A percentile compares a stretch with the other conserved stretches of the same genome.
Evolutionary conservation across 2,113 vertebrate genomes (phyloP).

Genomic region (Macheiramphus alcinus): DNA sequence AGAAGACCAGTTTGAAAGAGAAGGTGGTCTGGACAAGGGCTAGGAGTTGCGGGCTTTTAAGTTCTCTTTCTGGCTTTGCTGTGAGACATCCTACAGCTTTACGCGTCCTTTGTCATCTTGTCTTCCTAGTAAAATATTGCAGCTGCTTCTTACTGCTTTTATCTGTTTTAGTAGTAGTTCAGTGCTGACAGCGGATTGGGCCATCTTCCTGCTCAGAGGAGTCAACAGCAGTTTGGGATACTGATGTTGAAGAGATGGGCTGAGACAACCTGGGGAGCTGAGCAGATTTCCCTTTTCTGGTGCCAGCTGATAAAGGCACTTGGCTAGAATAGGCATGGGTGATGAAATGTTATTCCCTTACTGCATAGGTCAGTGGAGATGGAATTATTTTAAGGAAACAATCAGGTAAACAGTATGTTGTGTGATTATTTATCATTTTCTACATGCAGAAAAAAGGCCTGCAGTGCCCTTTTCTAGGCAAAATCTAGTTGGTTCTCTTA

Average conservation of each 20-base stretch:
- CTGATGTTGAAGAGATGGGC: not conserved
- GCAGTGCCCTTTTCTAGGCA: not conserved
- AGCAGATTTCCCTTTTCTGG: not conserved
- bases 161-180: not conserved
- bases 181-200: not conserved
- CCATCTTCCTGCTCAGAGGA: not conserved
- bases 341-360: not conserved
- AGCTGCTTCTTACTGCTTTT: not conserved
- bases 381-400: not conserved
- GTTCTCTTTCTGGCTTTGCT: not conserved
- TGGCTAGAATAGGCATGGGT: not conserved
- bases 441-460: not conserved
- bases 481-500: not conserved
- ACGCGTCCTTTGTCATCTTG: not conserved
- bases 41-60: not conserved
- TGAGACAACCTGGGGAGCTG: not conserved
- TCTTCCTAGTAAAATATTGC: not conserved
- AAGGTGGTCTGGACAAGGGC: not conserved
- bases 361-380: not conserved
- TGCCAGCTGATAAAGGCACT: not conserved
- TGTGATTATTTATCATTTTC: not conserved
- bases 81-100: not conserved
- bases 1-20: not conserved
- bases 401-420: not conserved
- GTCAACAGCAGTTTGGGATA: not conserved